Percentiles rank a stretch among this genome's conserved stretches.
Evolutionary conservation across 2,113 vertebrate genomes (phyloP).

Genomic region (Casuarius casuarius): DNA sequence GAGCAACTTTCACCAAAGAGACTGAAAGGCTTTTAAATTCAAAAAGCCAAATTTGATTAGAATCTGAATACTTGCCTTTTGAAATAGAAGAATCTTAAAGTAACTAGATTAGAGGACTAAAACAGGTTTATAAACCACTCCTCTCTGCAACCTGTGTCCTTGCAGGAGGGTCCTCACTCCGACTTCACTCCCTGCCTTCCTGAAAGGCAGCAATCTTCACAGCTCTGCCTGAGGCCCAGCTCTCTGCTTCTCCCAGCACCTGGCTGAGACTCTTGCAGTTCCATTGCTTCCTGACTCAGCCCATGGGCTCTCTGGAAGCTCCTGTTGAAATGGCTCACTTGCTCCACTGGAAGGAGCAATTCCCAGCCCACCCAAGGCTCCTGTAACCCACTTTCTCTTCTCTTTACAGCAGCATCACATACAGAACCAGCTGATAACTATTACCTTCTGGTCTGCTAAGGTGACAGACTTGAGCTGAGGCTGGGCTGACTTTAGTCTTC

Average conservation of each 20-base stretch:
- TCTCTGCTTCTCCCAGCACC: neutral
- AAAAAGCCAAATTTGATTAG: neutral
- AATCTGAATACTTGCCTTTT: neutral
- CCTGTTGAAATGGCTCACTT: neutral
- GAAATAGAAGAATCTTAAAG: neutral
- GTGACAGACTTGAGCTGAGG: neutral
- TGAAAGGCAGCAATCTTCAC: neutral
- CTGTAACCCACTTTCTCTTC: neutral
- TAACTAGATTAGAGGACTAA: neutral
- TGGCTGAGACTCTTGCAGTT: neutral
- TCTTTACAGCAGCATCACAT: neutral
- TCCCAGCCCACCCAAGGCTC: neutral
- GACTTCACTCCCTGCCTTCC: neutral
- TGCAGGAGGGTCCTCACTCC: rapidly evolving
- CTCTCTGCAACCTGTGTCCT: rapidly evolving
- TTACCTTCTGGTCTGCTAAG: neutral
- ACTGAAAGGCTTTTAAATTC: neutral
- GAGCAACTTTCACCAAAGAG: neutral
- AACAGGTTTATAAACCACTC: neutral
- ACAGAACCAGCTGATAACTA: neutral
- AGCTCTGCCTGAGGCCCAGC: neutral
- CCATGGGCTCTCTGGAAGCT: neutral
- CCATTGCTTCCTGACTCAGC: rapidly evolving
- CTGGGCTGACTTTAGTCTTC: neutral
- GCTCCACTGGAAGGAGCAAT: neutral